Conservation (phyloP, 2,888 invertebrate species). For the Hypselothyrea guttata region DNA sequence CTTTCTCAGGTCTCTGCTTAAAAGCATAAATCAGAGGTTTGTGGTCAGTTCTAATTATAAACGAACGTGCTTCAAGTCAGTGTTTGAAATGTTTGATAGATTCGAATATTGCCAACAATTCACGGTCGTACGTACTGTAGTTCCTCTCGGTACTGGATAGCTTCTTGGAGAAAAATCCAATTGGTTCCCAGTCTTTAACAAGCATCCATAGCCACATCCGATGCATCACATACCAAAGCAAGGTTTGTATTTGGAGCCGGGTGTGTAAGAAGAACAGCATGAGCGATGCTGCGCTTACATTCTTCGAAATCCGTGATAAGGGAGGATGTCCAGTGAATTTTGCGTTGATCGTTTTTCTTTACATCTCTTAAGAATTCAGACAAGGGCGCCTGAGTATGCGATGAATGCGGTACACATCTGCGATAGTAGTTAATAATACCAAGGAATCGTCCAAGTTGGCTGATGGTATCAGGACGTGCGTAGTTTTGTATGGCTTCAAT, state of each 20-base stretch:
- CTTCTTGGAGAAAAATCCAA: constrained; percentile 5
- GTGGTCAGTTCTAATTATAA: constrained; percentile 2
- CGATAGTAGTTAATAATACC: too few relatives aligned
- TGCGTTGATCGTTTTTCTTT: background rate
- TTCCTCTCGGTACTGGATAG: background rate
- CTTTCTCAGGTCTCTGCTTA: constrained; percentile 2
- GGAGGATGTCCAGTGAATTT: background rate
- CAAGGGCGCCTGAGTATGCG: too few relatives aligned
- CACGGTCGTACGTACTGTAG: constrained; percentile 10
- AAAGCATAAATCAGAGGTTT: background rate
- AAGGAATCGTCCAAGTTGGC: too few relatives aligned
- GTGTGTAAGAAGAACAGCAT: too few relatives aligned
- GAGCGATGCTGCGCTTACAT: background rate
- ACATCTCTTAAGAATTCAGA: background rate
- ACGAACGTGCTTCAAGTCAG: constrained; percentile 1
- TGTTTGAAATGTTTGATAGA: constrained; percentile 11
- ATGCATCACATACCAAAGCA: too few relatives aligned
- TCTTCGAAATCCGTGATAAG: background rate
- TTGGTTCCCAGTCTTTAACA: too few relatives aligned
- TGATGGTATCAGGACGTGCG: too few relatives aligned
- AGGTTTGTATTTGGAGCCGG: too few relatives aligned
- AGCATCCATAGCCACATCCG: too few relatives aligned
- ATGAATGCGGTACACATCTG: too few relatives aligned
- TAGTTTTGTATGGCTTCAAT: too few relatives aligned
- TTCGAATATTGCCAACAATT: constrained; percentile 13